phyloP scores from a whole-genome alignment of 2,888 invertebrate species.

The Apodemia zela region DNA sequence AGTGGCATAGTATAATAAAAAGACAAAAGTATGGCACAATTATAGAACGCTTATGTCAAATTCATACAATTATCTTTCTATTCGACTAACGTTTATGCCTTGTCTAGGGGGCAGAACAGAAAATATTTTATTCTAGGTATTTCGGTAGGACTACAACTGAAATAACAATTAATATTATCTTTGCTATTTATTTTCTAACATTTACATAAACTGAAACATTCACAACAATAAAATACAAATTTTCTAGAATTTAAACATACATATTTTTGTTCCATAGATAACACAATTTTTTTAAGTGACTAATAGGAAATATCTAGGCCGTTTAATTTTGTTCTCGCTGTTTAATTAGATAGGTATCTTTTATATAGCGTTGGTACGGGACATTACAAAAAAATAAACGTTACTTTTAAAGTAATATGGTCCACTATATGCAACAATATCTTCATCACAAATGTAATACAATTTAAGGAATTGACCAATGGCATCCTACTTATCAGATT shows the following conservation, averaged over 20 bases:
- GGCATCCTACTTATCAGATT: no score
- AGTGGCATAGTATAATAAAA: no score
- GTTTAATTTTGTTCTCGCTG: slow-evolving; percentile 1
- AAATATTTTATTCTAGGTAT: no score
- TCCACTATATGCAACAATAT: neutral
- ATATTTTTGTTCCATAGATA: neutral
- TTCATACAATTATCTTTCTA: no score
- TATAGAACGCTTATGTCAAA: no score
- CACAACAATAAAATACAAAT: slow-evolving; percentile 3
- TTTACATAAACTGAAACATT: slow-evolving; percentile 13
- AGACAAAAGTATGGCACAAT: no score
- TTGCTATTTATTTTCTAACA: slow-evolving; percentile 9
- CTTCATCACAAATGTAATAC: neutral
- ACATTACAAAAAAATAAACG: no score
- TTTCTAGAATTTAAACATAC: neutral
- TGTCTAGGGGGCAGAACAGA: no score
- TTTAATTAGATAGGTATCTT: neutral
- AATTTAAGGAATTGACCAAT: no score
- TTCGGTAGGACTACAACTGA: neutral
- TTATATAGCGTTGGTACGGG: neutral
- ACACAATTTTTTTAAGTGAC: slow-evolving; percentile 1
- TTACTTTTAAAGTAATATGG: no score
- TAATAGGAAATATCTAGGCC: slow-evolving; percentile 6
- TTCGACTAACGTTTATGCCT: no score
- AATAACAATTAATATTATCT: neutral